Base-by-base conservation (phyloP, 1,140 invertebrate genomes). In the Odontomachus brunneus region DNA sequence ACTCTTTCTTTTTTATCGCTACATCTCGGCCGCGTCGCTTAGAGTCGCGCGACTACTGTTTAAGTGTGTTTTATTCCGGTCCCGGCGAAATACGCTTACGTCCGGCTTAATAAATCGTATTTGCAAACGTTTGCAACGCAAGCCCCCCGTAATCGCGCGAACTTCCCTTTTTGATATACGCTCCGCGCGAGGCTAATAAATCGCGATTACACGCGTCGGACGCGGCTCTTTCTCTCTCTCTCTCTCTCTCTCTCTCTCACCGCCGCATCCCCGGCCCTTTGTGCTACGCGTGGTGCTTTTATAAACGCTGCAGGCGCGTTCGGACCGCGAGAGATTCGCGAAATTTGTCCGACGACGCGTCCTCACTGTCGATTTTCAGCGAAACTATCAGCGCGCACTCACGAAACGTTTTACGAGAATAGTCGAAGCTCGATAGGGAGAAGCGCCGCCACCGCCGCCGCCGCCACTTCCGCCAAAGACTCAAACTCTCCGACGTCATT, bases 401-500 rank as follows among this genome's bases (percentile, higher is more conserved):
- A 0, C 2, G n/a, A 19, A 5, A 33, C 2, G 48, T 69, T 49
- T 38, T 66, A 22, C 14, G 17, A n/a, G 29, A 22, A 11, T 9
- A 19, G 7, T 29, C 19, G 29, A 84, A 71, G 51, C 38, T 82
- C 17, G 62, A 81, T n/a, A n/a, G 17, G 57, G 60, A 74, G 26
- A 57, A 15, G 33, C 82, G 17, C 22, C 17, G 44, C n/a, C 38
- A 44, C 38, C 38, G 38, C 3, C 3, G 0, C 38, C 38, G 38
- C 38, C 38, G 9, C 38, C 60, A 67, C 63, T 82, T 82, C 53
- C 49, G 51, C 9, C 29, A 12, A 49, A 12, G 55, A 78, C 26
- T 38, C 60, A 57, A 71, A 62, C 38, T 83, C 15, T 38, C 9
- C 57, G n/a, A 53, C 19, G 63, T 84, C 86, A 87, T 84, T 87